phyloP scores from a whole-genome alignment of 2,113 vertebrate genomes.

The Crypturellus undulatus region DNA sequence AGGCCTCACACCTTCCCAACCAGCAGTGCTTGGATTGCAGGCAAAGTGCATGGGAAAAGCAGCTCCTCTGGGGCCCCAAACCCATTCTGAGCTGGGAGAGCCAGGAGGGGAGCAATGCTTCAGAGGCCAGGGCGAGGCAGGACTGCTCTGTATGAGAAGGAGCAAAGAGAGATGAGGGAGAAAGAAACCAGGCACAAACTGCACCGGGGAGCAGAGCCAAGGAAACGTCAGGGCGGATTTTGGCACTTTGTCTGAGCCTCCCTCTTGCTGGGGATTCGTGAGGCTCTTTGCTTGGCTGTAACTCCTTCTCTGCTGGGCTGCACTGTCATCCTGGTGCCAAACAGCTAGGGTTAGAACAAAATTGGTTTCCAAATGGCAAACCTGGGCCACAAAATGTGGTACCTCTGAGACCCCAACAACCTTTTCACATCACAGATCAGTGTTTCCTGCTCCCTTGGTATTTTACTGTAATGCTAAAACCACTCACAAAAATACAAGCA shows the following conservation, averaged over 20 bases:
- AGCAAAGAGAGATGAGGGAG: not conserved
- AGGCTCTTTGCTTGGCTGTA: not conserved
- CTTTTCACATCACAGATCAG: not conserved
- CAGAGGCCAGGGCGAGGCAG: not conserved
- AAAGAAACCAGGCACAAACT: not conserved
- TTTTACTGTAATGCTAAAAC: not conserved
- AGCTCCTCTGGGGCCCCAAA: not conserved
- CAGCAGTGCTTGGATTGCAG: accelerated
- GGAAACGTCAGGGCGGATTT: not conserved
- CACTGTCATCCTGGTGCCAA: accelerated
- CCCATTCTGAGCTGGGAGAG: not conserved
- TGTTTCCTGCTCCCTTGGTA: not conserved
- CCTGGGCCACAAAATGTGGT: not conserved
- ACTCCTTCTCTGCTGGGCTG: not conserved
- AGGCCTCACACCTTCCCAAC: not conserved
- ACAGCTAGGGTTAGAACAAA: not conserved
- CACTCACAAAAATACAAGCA: not conserved
- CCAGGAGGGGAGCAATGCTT: not conserved
- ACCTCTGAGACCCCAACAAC: not conserved
- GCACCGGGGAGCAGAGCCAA: not conserved
- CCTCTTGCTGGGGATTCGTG: not conserved
- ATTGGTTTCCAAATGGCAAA: not conserved
- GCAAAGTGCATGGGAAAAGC: not conserved
- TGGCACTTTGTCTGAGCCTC: not conserved
- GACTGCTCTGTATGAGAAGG: not conserved